phyloP scores from a whole-genome alignment of 2,888 invertebrate genomes.

The Eudasyphora cyanicolor region DNA sequence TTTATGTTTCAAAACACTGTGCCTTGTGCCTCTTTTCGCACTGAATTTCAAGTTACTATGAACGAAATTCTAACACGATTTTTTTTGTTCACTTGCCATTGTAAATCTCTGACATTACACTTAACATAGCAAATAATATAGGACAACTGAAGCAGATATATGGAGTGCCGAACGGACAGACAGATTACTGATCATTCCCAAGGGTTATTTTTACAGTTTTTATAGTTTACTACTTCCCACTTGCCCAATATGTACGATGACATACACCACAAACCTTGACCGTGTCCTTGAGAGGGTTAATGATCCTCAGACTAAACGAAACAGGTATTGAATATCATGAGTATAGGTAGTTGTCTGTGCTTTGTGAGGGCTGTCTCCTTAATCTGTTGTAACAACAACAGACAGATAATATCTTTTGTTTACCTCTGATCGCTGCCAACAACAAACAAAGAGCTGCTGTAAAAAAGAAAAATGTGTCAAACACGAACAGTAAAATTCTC shows the following conservation, averaged over 20 bases:
- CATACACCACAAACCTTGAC: neutral
- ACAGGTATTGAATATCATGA: neutral
- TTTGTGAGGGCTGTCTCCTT: neutral
- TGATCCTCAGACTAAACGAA: constrained; percentile 1
- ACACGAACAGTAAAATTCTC: neutral
- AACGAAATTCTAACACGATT: no score
- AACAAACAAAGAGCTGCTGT: constrained; percentile 1
- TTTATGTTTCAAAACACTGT: no score
- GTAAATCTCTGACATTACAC: no score
- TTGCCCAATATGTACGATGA: neutral
- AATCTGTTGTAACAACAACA: neutral
- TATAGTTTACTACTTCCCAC: no score
- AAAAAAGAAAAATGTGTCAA: neutral
- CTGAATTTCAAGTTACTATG: no score
- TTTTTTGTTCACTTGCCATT: no score
- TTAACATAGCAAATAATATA: no score
- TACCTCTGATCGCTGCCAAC: constrained; percentile 6
- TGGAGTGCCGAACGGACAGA: no score
- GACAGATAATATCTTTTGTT: constrained; percentile 35
- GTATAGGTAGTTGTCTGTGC: neutral
- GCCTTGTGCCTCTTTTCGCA: no score
- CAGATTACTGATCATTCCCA: no score
- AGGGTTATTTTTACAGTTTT: no score
- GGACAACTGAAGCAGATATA: no score
- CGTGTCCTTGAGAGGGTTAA: constrained; percentile 39